Conservation (phyloP, 2,888 invertebrate species). For the Epinotia nisella region DNA sequence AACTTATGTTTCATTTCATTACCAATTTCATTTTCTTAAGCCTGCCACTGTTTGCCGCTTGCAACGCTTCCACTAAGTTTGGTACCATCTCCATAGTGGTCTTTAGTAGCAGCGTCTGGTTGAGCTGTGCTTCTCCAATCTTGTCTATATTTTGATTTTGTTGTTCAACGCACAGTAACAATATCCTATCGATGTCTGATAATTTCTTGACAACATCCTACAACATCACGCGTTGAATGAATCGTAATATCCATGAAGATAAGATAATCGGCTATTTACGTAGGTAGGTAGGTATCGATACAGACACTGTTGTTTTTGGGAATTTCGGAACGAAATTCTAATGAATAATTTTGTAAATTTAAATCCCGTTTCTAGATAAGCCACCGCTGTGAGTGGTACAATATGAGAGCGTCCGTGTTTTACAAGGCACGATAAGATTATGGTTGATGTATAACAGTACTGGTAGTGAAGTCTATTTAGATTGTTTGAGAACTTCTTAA, state of each 20-base stretch:
- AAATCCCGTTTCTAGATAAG: neutral
- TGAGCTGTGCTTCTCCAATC: conserved; percentile 89
- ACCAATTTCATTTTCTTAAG: conserved; percentile 86
- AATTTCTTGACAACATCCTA: conserved; percentile 88
- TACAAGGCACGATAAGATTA: neutral
- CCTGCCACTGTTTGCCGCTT: conserved; percentile 79
- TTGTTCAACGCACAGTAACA: conserved; percentile 82
- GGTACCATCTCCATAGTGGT: conserved; percentile 89
- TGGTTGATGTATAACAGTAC: neutral
- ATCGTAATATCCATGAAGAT: conserved; percentile 9
- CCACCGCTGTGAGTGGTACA: neutral
- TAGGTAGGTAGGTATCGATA: too few relatives aligned
- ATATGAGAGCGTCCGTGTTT: neutral
- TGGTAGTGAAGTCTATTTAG: too few relatives aligned
- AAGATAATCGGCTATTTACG: conserved; percentile 10
- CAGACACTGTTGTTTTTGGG: neutral
- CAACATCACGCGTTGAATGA: conserved; percentile 20
- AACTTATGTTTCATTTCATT: conserved; percentile 37
- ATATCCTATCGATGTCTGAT: conserved; percentile 91
- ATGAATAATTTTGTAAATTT: neutral
- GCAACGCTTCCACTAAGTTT: conserved; percentile 85
- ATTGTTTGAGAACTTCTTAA: too few relatives aligned
- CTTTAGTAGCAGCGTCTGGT: conserved; percentile 91
- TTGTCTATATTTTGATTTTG: conserved; percentile 79
- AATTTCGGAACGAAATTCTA: neutral